Evolutionary conservation across 2,797 vertebrate species (phyloP).

Genomic region (Merluccius polli): DNA sequence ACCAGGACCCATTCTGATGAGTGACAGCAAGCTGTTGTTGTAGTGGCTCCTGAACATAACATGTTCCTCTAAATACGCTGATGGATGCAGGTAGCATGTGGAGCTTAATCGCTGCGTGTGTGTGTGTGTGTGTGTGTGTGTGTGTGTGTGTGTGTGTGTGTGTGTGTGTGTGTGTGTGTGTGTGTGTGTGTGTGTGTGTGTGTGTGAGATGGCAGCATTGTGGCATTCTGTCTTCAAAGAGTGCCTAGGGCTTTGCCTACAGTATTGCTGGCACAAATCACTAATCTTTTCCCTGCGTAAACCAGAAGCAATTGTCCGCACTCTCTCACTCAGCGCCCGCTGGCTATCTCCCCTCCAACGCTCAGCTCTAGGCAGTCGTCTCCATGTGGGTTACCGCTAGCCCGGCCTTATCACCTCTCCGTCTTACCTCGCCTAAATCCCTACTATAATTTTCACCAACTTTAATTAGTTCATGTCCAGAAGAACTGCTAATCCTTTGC

Average conservation of each 20-base stretch:
- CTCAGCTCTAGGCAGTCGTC: constrained; percentile 26
- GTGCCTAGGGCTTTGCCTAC: not conserved
- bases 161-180: constrained; percentile 7
- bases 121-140: constrained; percentile 5
- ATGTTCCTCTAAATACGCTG: constrained; percentile 37
- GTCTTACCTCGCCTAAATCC: constrained; percentile 51
- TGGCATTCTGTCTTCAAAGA: not conserved
- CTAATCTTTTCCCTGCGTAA: constrained; percentile 34
- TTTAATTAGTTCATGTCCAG: constrained; percentile 60
- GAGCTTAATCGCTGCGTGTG: constrained; percentile 35
- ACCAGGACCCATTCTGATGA: not conserved
- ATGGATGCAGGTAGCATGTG: constrained; percentile 33
- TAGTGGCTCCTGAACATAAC: constrained; percentile 8
- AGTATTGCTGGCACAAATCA: constrained; percentile 23
- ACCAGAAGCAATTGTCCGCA: constrained; percentile 17
- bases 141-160: constrained; percentile 2
- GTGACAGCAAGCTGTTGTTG: not conserved
- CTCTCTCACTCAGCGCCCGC: constrained; percentile 8
- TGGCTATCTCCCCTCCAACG: constrained; percentile 19
- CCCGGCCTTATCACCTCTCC: constrained; percentile 41
- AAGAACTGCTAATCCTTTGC: constrained; percentile 51
- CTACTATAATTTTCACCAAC: constrained; percentile 48
- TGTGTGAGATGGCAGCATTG: not conserved
- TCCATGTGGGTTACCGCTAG: constrained; percentile 38
- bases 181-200: constrained; percentile 5